These are phyloP conservation scores for Cyphomyrus plagiostoma DNA, from an alignment of 2,113 vertebrate genomes.

Conservation along the genomic window DNA sequence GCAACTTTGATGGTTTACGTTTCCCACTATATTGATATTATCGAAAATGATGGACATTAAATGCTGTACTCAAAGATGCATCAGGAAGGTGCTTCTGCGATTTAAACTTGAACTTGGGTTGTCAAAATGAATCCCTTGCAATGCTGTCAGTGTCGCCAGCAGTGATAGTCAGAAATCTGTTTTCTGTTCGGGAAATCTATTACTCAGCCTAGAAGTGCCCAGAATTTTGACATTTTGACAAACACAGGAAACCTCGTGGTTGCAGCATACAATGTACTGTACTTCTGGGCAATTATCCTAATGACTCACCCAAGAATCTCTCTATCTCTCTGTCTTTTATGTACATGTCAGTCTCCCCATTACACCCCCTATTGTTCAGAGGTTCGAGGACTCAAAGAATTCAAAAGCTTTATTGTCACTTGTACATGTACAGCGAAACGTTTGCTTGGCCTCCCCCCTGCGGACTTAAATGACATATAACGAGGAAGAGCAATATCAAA, in stretches of 20 bases:
- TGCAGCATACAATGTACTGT: neutral
- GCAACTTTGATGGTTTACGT: neutral
- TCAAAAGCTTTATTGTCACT: neutral
- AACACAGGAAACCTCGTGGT: neutral
- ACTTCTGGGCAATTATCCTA: neutral
- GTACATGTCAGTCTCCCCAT: neutral
- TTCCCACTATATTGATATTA: neutral
- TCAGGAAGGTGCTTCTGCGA: neutral
- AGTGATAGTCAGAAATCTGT: neutral
- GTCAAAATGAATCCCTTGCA: neutral
- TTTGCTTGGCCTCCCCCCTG: neutral
- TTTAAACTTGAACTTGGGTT: neutral
- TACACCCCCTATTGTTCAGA: neutral
- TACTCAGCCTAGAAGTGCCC: neutral
- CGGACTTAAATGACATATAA: neutral
- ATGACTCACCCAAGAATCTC: neutral
- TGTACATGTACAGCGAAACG: neutral
- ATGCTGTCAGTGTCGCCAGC: neutral
- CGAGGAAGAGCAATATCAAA: neutral
- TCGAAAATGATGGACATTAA: neutral
- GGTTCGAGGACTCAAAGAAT: neutral
- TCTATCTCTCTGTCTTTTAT: neutral
- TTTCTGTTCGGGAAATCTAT: neutral
- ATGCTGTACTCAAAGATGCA: neutral
- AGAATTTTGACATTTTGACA: neutral